A percentile compares a stretch with the other conserved stretches of the same genome.
Evolutionary conservation across 2,113 vertebrate species (phyloP).

Genomic region (Indicator indicator): DNA sequence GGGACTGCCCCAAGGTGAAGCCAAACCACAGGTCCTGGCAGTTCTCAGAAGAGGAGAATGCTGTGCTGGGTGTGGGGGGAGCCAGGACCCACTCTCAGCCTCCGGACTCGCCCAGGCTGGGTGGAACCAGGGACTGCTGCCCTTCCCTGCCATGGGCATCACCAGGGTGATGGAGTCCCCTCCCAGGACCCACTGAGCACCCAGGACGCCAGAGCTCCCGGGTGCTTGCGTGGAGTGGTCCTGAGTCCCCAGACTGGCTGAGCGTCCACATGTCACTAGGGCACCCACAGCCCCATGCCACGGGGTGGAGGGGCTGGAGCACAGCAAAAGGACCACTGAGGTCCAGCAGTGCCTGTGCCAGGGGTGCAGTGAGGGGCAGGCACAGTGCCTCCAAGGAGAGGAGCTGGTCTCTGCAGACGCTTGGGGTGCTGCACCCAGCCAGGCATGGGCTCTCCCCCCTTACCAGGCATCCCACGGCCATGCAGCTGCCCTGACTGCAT

Average conservation of each 20-base stretch:
- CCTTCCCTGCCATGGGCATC: fast-evolving
- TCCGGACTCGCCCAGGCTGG: neutral
- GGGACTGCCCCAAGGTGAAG: conserved; percentile 25
- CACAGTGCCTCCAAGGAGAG: fast-evolving
- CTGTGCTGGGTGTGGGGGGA: neutral
- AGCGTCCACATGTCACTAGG: neutral
- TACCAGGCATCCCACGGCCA: neutral
- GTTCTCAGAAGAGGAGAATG: conserved; percentile 31
- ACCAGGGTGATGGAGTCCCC: fast-evolving
- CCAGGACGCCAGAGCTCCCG: fast-evolving
- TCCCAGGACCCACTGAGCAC: fast-evolving
- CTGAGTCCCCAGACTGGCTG: fast-evolving
- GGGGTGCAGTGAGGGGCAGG: neutral
- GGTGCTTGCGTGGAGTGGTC: neutral
- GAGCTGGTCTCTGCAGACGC: neutral
- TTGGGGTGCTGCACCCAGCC: neutral
- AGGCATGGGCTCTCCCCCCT: fast-evolving
- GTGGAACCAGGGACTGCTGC: fast-evolving
- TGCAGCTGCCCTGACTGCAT: fast-evolving
- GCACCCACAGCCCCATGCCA: neutral
- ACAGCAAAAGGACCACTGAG: fast-evolving
- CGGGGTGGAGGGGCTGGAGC: fast-evolving
- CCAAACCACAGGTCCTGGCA: conserved; percentile 14
- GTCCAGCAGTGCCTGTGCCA: fast-evolving
- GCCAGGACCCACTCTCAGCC: neutral